Evolutionary conservation across 2,888 invertebrate genomes (phyloP).

Genomic region (Drosophila subquinaria): DNA sequence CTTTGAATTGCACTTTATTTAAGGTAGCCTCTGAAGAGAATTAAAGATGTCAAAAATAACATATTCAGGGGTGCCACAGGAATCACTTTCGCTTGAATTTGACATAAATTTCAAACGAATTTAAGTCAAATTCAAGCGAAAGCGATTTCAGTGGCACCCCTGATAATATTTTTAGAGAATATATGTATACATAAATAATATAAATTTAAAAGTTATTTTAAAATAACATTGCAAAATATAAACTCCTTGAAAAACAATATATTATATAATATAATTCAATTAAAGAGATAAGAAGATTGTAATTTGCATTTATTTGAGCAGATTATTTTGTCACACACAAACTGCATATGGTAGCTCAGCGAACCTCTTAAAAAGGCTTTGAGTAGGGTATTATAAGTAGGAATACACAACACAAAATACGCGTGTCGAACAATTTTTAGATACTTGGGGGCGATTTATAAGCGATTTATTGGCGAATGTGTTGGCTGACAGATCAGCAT

Average conservation of each 20-base stretch:
- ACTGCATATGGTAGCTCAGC: not conserved
- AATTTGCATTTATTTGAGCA: not conserved
- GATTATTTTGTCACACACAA: not conserved
- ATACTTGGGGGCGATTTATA: slow-evolving; percentile 64
- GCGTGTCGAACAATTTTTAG: slow-evolving; percentile 63
- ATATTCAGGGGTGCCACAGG: too few species aligned
- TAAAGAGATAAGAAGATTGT: too few species aligned
- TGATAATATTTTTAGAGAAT: too few species aligned
- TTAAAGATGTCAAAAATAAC: not conserved
- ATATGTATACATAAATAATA: too few species aligned
- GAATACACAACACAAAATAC: slow-evolving; percentile 40
- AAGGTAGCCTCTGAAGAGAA: not conserved
- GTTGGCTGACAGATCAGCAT: slow-evolving; percentile 53
- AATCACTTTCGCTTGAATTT: too few species aligned
- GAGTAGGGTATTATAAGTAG: slow-evolving; percentile 23
- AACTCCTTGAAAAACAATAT: not conserved
- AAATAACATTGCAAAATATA: not conserved
- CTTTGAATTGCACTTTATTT: not conserved
- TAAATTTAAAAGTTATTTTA: too few species aligned
- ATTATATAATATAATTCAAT: not conserved
- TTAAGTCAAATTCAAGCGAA: too few species aligned
- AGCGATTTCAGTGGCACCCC: too few species aligned
- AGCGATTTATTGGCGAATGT: slow-evolving; percentile 66
- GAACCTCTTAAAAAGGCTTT: slow-evolving; percentile 1
- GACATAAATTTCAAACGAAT: too few species aligned